These are phyloP conservation scores for Volucella inflata DNA, from an alignment of 2,888 invertebrate species.

Conservation along the genomic window DNA sequence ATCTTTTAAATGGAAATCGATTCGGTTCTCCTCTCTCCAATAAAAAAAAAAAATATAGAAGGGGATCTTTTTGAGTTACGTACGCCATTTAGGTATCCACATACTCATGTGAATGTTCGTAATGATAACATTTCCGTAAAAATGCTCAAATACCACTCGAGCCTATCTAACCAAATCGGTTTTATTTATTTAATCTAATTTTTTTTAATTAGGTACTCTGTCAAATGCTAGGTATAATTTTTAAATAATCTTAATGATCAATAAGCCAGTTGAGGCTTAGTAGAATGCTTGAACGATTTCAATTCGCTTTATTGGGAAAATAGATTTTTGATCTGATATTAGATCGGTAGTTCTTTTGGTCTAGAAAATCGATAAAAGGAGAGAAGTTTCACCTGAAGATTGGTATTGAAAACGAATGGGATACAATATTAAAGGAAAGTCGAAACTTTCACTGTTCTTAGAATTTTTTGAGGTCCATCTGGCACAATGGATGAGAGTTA, in stretches of 20 bases:
- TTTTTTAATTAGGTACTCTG: slow-evolving; percentile 14
- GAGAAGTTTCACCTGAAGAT: background rate
- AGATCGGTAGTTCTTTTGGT: slow-evolving; percentile 21
- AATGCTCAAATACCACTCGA: background rate
- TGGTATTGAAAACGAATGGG: slow-evolving; percentile 10
- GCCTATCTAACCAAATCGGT: background rate
- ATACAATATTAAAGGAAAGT: too few species aligned
- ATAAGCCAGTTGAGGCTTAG: slow-evolving; percentile 18
- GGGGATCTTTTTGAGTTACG: too few species aligned
- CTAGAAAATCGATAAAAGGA: background rate
- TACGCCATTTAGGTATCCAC: too few species aligned
- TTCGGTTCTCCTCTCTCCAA: too few species aligned
- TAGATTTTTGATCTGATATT: slow-evolving; percentile 11
- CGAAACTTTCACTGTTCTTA: too few species aligned
- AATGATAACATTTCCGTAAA: slow-evolving; percentile 6
- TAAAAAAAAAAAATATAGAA: too few species aligned
- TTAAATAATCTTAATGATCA: slow-evolving; percentile 12
- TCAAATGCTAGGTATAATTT: slow-evolving; percentile 7
- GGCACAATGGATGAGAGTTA: too few species aligned
- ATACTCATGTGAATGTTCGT: background rate
- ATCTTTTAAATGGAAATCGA: too few species aligned
- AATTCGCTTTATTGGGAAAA: slow-evolving; percentile 6
- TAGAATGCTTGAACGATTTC: background rate
- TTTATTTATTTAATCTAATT: slow-evolving; percentile 12
- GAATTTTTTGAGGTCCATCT: too few species aligned